These are phyloP conservation scores for Drosophila pseudoananassae DNA, from an alignment of 1,140 invertebrate species.

Conservation along the genomic window DNA sequence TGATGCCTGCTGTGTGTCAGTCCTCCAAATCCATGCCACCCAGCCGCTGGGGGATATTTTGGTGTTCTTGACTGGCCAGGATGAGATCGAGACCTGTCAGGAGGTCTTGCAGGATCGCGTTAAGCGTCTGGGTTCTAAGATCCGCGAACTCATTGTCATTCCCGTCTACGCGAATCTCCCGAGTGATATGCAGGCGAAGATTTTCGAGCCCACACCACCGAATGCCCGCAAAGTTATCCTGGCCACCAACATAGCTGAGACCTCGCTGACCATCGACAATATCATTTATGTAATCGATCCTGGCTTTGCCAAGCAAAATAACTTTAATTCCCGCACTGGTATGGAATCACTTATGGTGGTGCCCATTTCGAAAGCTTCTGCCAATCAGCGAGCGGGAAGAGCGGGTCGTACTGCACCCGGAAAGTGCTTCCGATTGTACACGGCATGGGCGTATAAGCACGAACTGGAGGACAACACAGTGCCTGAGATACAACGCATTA, in stretches of 20 bases:
- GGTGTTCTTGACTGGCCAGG: constrained; percentile 97
- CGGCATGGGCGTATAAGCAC: constrained; percentile 98
- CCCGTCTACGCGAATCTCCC: constrained; percentile 99
- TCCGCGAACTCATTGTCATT: constrained; percentile 96
- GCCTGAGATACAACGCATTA: constrained; percentile 99
- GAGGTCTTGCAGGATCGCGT: constrained; percentile 96
- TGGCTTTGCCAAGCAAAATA: constrained; percentile 99
- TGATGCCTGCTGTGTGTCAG: constrained; percentile 97
- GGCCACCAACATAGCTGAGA: constrained; percentile 99
- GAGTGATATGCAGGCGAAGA: constrained; percentile 99
- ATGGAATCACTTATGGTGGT: constrained; percentile 99
- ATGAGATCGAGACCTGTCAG: constrained; percentile 98
- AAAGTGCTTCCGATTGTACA: constrained; percentile 99
- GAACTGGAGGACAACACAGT: constrained; percentile 99
- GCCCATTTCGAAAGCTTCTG: constrained; percentile 98
- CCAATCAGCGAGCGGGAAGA: constrained; percentile 96
- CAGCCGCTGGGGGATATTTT: constrained; percentile 98
- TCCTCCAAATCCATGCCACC: constrained; percentile 98
- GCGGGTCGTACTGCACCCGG: constrained; percentile 97
- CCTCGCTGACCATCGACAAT: constrained; percentile 99
- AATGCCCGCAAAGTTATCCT: constrained; percentile 98
- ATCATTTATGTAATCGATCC: constrained; percentile 99
- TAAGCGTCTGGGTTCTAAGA: constrained; percentile 95
- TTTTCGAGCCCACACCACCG: constrained; percentile 97
- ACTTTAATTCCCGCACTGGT: constrained; percentile 98